Conservation (phyloP, 1,140 invertebrate genomes). For the Papilio polytes region DNA sequence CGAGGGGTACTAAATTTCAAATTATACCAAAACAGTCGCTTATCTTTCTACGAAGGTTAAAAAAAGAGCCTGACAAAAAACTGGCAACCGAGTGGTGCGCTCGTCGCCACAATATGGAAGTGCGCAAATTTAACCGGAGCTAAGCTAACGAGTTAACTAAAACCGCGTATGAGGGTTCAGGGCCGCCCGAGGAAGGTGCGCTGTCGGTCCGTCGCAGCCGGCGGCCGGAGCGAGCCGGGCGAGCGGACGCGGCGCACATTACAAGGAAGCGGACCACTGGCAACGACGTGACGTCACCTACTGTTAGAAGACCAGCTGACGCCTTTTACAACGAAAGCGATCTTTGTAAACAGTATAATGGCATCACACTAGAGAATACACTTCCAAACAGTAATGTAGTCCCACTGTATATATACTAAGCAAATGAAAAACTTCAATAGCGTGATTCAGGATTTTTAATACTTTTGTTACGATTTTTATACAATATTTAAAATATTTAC, state of each 20-base stretch:
- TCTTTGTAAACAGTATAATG: constrained; percentile 71
- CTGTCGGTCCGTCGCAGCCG: constrained; percentile 75
- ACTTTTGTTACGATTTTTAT: not conserved
- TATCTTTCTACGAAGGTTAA: not conserved
- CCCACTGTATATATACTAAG: constrained; percentile 59
- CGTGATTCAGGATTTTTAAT: constrained; percentile 58
- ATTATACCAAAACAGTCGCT: too few relatives aligned
- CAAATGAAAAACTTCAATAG: constrained; percentile 47
- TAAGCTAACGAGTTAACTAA: constrained; percentile 82
- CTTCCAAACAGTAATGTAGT: constrained; percentile 50
- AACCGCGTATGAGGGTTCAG: constrained; percentile 76
- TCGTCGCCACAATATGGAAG: constrained; percentile 79
- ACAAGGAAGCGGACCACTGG: constrained; percentile 68
- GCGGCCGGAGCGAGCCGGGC: constrained; percentile 58
- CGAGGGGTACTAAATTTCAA: too few relatives aligned
- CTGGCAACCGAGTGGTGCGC: constrained; percentile 73
- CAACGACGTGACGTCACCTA: constrained; percentile 80
- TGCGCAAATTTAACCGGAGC: constrained; percentile 79
- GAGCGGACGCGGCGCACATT: constrained; percentile 78
- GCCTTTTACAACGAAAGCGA: constrained; percentile 63
- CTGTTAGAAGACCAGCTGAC: constrained; percentile 73
- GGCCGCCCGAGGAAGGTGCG: constrained; percentile 79
- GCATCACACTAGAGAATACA: constrained; percentile 82
- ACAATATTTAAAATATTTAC: not conserved
- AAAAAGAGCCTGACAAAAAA: constrained; percentile 56